These are phyloP conservation scores for Chloroclysta siterata DNA, from an alignment of 2,888 invertebrate species.

Conservation along the genomic window DNA sequence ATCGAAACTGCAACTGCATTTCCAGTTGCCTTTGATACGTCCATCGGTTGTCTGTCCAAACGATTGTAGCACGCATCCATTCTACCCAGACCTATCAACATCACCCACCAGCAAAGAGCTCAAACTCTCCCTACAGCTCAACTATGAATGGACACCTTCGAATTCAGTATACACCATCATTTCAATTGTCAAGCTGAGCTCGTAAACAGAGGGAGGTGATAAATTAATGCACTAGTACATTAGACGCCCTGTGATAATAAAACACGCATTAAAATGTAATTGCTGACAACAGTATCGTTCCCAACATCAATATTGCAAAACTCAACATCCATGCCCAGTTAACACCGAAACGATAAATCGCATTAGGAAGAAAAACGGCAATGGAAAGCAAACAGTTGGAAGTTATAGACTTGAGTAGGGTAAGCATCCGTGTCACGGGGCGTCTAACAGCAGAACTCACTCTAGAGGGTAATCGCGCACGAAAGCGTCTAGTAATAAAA, in stretches of 20 bases:
- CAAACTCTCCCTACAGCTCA: conserved; percentile 55
- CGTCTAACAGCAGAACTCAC: conserved; percentile 84
- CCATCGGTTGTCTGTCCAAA: conserved; percentile 83
- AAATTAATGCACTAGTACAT: conserved; percentile 83
- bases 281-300: conserved; percentile 65
- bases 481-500: conserved; percentile 85
- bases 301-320: conserved; percentile 23
- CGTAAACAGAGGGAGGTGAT: conserved; percentile 81
- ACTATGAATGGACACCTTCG: conserved; percentile 56
- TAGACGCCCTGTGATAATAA: conserved; percentile 81
- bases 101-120: conserved; percentile 43
- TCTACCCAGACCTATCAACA: conserved; percentile 55
- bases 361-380: conserved; percentile 46
- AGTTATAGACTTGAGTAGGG: conserved; percentile 50
- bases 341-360: not conserved
- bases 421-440: conserved; percentile 64
- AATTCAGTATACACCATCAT: conserved; percentile 74
- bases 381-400: conserved; percentile 54
- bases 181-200: conserved; percentile 80
- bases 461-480: conserved; percentile 84
- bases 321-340: conserved; percentile 50
- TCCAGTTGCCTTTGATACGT: conserved; percentile 82
- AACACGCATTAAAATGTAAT: conserved; percentile 83
- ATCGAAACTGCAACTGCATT: conserved; percentile 82
- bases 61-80: conserved; percentile 73